Evolutionary conservation across 2,888 invertebrate genomes (phyloP).

Genomic region (Margaritifera margaritifera): DNA sequence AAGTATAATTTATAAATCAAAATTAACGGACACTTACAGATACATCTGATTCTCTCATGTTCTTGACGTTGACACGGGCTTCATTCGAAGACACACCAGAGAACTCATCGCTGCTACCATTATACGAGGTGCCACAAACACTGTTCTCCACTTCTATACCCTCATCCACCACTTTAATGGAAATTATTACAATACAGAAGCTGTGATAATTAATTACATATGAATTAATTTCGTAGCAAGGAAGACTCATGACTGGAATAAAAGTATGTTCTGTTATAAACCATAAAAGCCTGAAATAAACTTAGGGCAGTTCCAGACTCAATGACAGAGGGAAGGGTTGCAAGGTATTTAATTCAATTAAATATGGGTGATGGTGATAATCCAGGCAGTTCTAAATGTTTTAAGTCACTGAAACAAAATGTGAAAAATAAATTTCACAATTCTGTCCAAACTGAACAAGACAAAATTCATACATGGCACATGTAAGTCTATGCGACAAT

Average conservation of each 20-base stretch:
- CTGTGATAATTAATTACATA: not conserved
- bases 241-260: not conserved
- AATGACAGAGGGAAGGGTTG: too few species aligned
- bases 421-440: too few species aligned
- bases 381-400: too few species aligned
- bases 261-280: too few species aligned
- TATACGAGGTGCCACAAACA: constrained; percentile 57
- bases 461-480: too few species aligned
- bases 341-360: too few species aligned
- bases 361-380: too few species aligned
- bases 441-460: too few species aligned
- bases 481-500: too few species aligned
- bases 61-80: constrained; percentile 66
- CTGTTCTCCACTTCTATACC: constrained; percentile 73
- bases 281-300: too few species aligned
- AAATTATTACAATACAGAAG: not conserved
- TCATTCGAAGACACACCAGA: constrained; percentile 47
- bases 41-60: constrained; percentile 61
- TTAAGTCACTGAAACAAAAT: too few species aligned
- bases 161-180: constrained; percentile 79
- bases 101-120: constrained; percentile 49
- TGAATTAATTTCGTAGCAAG: not conserved
- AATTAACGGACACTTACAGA: constrained; percentile 39
- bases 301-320: too few species aligned
- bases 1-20: not conserved